These are phyloP conservation scores for Acromyrmex echinatior DNA, from an alignment of 1,140 invertebrate genomes.

Conservation along the genomic window DNA sequence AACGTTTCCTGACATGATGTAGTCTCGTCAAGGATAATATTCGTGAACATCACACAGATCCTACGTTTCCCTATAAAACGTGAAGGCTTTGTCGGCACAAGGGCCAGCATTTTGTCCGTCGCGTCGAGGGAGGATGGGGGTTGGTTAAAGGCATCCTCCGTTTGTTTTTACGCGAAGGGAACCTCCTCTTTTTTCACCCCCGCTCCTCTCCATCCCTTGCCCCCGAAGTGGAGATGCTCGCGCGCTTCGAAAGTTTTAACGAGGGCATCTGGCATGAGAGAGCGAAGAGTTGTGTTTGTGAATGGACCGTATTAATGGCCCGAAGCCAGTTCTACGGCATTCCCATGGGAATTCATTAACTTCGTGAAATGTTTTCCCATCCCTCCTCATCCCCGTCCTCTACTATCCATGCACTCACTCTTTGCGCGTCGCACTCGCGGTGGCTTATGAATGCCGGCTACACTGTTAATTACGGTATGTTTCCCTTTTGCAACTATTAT, in stretches of 20 bases:
- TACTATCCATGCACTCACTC: not conserved
- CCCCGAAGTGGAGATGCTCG: slow-evolving; percentile 37
- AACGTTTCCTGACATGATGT: not conserved
- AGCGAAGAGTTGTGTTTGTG: slow-evolving; percentile 59
- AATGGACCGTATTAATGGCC: slow-evolving; percentile 58
- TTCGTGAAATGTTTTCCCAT: slow-evolving; percentile 56
- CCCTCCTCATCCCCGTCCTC: not conserved
- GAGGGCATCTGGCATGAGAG: slow-evolving; percentile 43
- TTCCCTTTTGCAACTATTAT: slow-evolving; percentile 60
- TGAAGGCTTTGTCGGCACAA: not conserved
- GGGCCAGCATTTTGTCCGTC: slow-evolving; percentile 12
- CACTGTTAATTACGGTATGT: slow-evolving; percentile 46
- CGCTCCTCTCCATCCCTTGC: too few species aligned
- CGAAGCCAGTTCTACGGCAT: slow-evolving; percentile 58
- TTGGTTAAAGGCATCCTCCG: slow-evolving; percentile 28
- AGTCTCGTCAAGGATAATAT: slow-evolving; percentile 31
- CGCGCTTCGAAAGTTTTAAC: slow-evolving; percentile 62
- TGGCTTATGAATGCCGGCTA: slow-evolving; percentile 43
- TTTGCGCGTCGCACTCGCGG: slow-evolving; percentile 20
- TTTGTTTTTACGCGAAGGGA: slow-evolving; percentile 46
- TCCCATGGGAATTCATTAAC: slow-evolving; percentile 68
- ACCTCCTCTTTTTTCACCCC: slow-evolving; percentile 26
- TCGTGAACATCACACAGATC: slow-evolving; percentile 22
- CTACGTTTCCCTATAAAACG: not conserved
- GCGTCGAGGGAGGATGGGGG: not conserved